Evolutionary conservation across 2,113 vertebrate genomes (phyloP).

Genomic region (Catharus bicknelli): DNA sequence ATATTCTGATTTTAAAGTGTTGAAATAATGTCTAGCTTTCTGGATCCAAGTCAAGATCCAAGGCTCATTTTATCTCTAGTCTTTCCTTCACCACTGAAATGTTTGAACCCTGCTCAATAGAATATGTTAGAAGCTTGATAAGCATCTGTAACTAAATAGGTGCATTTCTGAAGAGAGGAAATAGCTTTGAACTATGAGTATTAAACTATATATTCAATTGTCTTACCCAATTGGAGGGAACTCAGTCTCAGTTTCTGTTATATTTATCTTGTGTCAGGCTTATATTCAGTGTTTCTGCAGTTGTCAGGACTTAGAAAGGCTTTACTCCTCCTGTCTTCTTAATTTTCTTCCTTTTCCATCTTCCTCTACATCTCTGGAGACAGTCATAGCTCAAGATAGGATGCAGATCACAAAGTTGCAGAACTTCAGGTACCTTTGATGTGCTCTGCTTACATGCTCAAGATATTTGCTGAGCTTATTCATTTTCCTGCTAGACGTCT

Average conservation of each 20-base stretch:
- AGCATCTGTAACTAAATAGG: background rate
- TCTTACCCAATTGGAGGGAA: background rate
- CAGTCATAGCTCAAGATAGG: background rate
- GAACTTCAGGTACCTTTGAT: background rate
- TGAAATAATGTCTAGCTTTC: background rate
- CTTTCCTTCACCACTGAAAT: background rate
- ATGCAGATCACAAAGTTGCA: background rate
- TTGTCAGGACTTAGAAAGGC: background rate
- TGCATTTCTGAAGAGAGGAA: background rate
- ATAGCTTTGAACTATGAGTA: background rate
- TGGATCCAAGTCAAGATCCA: background rate
- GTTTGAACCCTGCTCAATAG: background rate
- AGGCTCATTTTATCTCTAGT: background rate
- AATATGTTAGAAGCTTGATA: background rate
- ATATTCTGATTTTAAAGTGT: background rate
- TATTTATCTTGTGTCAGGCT: background rate
- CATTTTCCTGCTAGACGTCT: background rate
- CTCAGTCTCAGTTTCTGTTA: background rate
- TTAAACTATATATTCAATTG: background rate
- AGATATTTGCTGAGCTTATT: background rate
- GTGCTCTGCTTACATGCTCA: background rate
- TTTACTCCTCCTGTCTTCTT: background rate
- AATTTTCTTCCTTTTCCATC: background rate
- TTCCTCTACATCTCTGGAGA: background rate
- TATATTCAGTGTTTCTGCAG: background rate